Conservation (phyloP, 2,797 vertebrate genomes). For the Coccyzus lansbergi region DNA sequence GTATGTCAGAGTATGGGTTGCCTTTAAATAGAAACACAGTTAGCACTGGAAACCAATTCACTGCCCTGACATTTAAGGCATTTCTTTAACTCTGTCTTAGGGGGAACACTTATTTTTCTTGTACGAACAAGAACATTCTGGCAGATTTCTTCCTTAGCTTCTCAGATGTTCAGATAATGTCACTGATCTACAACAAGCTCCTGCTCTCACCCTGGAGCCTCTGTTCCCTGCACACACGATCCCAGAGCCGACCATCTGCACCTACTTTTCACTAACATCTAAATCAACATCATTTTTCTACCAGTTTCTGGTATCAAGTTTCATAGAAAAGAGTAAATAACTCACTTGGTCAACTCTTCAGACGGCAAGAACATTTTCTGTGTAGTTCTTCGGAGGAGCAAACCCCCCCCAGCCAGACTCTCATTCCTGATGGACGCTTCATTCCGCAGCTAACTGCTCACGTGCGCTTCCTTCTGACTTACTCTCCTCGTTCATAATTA, state of each 20-base stretch:
- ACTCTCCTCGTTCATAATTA: neutral
- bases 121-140: slow-evolving; percentile 31
- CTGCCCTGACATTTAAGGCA: neutral
- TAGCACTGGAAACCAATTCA: neutral
- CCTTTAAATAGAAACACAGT: slow-evolving; percentile 16
- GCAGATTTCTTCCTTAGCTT: neutral
- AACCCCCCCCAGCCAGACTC: fast-evolving
- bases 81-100: slow-evolving; percentile 19
- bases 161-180: neutral
- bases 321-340: neutral
- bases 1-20: neutral
- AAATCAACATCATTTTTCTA: neutral
- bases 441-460: neutral
- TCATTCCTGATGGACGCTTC: neutral
- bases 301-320: neutral
- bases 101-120: neutral
- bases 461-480: neutral
- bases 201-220: neutral
- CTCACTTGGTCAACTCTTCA: neutral
- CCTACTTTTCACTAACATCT: neutral
- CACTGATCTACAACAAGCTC: neutral
- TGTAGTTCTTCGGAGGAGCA: neutral
- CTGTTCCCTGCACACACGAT: neutral
- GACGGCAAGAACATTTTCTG: neutral
- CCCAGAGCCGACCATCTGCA: neutral